Evolutionary conservation across 2,888 invertebrate species (phyloP).

Genomic region (Alloscopus bannaensis): DNA sequence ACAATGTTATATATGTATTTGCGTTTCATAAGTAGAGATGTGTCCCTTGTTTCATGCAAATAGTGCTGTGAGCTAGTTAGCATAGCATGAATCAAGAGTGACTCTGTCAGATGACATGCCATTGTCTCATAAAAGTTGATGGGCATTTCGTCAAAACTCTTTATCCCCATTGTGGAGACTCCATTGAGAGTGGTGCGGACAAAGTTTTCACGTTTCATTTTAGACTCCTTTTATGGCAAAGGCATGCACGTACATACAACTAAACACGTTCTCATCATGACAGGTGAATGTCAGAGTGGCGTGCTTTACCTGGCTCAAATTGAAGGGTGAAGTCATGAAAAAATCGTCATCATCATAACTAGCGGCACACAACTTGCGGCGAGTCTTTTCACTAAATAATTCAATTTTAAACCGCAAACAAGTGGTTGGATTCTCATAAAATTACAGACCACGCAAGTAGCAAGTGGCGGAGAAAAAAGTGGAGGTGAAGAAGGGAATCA

Average conservation of each 20-base stretch:
- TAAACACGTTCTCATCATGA: constrained; percentile 56
- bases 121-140: constrained; percentile 66
- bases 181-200: no score
- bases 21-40: neutral
- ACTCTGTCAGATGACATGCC: constrained; percentile 59
- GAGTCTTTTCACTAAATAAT: constrained; percentile 49
- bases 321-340: no score
- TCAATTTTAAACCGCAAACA: constrained; percentile 59
- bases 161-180: neutral
- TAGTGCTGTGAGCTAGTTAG: constrained; percentile 51
- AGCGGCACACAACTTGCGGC: neutral
- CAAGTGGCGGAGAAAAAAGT: no score
- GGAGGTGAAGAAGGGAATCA: no score
- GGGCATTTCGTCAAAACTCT: constrained; percentile 53
- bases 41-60: constrained; percentile 6
- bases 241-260: constrained; percentile 7
- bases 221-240: constrained; percentile 10
- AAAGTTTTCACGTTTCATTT: neutral
- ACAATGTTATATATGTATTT: no score
- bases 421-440: constrained; percentile 49
- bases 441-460: no score
- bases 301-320: constrained; percentile 15
- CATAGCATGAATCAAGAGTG: constrained; percentile 63
- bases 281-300: constrained; percentile 57
- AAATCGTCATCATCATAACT: neutral